These are phyloP conservation scores for Bombus sylvicola DNA, from an alignment of 1,140 invertebrate genomes.

Conservation along the genomic window DNA sequence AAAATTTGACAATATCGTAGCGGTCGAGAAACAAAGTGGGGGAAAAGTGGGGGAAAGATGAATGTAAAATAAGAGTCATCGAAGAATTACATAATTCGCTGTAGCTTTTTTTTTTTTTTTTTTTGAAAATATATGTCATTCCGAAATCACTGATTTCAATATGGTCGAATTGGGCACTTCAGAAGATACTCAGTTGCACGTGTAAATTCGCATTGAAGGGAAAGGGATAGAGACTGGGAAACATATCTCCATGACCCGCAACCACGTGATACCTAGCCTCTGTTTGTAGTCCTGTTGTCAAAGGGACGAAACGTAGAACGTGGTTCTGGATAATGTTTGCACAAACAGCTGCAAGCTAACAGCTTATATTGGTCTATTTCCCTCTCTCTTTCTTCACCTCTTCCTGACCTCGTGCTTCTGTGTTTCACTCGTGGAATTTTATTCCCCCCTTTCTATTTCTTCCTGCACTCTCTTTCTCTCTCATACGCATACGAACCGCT, in stretches of 20 bases:
- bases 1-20: neutral
- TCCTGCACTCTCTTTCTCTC: neutral
- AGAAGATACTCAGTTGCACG: neutral
- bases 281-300: slow-evolving; percentile 65
- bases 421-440: neutral
- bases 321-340: slow-evolving; percentile 62
- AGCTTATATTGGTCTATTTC: slow-evolving; percentile 65
- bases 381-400: slow-evolving; percentile 11
- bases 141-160: slow-evolving; percentile 48
- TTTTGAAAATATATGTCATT: slow-evolving; percentile 30
- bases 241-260: slow-evolving; percentile 57
- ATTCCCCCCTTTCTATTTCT: neutral
- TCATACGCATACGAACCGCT: neutral
- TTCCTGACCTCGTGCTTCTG: neutral
- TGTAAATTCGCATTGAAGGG: neutral
- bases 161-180: slow-evolving; percentile 5
- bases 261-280: slow-evolving; percentile 35
- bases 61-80: slow-evolving; percentile 41
- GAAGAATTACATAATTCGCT: slow-evolving; percentile 42
- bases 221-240: slow-evolving; percentile 20
- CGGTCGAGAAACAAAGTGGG: slow-evolving; percentile 24
- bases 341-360: slow-evolving; percentile 68
- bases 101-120: slow-evolving; percentile 1
- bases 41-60: slow-evolving; percentile 36
- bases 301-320: slow-evolving; percentile 59